A percentile compares a stretch with the other conserved stretches of the same genome.
Evolutionary conservation across 1,140 invertebrate species (phyloP).

Genomic region (Thaumetopoea pityocampa): DNA sequence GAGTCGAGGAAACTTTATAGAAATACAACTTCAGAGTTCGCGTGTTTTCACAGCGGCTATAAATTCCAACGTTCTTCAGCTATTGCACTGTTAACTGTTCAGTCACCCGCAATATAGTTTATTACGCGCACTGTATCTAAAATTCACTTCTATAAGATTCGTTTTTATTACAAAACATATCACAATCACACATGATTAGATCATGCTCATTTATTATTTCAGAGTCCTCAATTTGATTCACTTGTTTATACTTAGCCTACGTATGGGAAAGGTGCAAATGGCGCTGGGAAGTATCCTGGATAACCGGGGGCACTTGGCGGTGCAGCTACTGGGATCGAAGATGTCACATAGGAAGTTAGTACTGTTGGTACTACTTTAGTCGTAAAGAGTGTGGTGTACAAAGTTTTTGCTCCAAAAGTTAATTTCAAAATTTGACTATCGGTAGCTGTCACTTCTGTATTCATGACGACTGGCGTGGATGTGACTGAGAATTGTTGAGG

Average conservation of each 20-base stretch:
- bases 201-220: slow-evolving; percentile 13
- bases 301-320: slow-evolving; percentile 73
- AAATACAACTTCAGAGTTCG: slow-evolving; percentile 42
- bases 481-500: slow-evolving; percentile 84
- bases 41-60: slow-evolving; percentile 41
- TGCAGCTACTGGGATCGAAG: slow-evolving; percentile 85
- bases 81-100: slow-evolving; percentile 38
- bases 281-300: slow-evolving; percentile 86
- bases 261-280: slow-evolving; percentile 83
- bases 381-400: slow-evolving; percentile 90
- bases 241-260: slow-evolving; percentile 73
- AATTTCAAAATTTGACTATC: slow-evolving; percentile 89
- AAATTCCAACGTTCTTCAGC: slow-evolving; percentile 40
- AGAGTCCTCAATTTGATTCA: slow-evolving; percentile 12
- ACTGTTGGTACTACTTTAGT: slow-evolving; percentile 90
- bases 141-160: slow-evolving; percentile 37
- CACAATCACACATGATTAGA: slow-evolving; percentile 27
- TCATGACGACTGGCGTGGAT: slow-evolving; percentile 87
- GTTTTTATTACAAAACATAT: slow-evolving; percentile 32
- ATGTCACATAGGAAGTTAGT: slow-evolving; percentile 87
- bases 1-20: slow-evolving; percentile 32
- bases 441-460: slow-evolving; percentile 87
- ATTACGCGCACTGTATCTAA: slow-evolving; percentile 34
- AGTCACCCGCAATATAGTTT: slow-evolving; percentile 50
- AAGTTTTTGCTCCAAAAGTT: slow-evolving; percentile 92